A percentile compares a stretch with the other conserved stretches of the same genome.
Evolutionary conservation across 2,888 invertebrate genomes (phyloP).

Genomic region (Oscheius sp.): DNA sequence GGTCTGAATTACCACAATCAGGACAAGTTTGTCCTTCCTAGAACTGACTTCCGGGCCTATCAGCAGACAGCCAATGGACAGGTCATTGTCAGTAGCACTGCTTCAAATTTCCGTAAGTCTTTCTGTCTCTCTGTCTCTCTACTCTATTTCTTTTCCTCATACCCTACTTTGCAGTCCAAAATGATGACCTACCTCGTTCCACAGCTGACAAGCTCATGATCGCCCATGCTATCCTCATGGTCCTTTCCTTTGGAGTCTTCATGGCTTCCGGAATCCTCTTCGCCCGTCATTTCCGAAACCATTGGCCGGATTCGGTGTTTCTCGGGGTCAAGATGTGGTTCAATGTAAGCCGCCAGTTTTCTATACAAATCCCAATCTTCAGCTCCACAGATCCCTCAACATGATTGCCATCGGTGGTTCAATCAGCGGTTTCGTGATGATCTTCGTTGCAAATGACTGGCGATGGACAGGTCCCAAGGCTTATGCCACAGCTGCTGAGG

Average conservation of each 20-base stretch:
- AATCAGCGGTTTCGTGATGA: constrained; percentile 55
- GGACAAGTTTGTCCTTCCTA: constrained; percentile 39
- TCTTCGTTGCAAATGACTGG: constrained; percentile 60
- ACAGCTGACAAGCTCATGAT: constrained; percentile 39
- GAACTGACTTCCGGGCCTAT: constrained; percentile 39
- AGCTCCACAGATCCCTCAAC: constrained; percentile 57
- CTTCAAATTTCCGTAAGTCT: constrained; percentile 1
- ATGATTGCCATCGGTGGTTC: constrained; percentile 53
- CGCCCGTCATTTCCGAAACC: constrained; percentile 52
- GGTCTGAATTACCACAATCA: constrained; percentile 35
- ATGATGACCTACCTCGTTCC: constrained; percentile 13
- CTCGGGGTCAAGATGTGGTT: constrained; percentile 58
- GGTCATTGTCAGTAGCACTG: constrained; percentile 6
- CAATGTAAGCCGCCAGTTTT: constrained; percentile 41
- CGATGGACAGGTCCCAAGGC: constrained; percentile 55
- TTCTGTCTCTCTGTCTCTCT: constrained; percentile 1
- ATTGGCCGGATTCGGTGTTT: constrained; percentile 51
- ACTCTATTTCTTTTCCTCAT: not conserved
- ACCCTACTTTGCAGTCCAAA: constrained; percentile 13
- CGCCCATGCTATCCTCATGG: constrained; percentile 52
- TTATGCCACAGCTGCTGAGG: constrained; percentile 14
- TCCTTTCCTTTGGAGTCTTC: constrained; percentile 49
- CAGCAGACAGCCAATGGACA: constrained; percentile 15
- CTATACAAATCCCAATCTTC: constrained; percentile 1
- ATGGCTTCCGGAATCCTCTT: constrained; percentile 55